Evolutionary conservation across 2,888 invertebrate genomes (phyloP).

Genomic region (Archips xylosteana): DNA sequence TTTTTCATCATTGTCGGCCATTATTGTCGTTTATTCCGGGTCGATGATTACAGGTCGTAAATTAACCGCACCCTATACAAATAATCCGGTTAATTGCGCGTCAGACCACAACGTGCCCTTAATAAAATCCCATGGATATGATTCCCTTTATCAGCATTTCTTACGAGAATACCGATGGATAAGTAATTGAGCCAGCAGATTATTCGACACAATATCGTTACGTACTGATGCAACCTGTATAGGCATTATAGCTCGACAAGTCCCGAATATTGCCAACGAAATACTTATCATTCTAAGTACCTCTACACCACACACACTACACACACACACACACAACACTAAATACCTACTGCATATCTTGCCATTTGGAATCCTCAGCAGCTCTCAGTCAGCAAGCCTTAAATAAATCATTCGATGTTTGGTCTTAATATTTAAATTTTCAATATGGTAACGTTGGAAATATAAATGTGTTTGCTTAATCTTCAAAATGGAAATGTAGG

Average conservation of each 20-base stretch:
- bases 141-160: not conserved
- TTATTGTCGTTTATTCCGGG: no score
- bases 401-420: not conserved
- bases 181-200: not conserved
- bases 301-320: no score
- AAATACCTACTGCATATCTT: not conserved
- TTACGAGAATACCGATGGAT: not conserved
- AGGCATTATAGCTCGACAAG: no score
- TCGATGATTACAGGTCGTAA: no score
- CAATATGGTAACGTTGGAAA: not conserved
- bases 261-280: no score
- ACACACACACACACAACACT: no score
- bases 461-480: slow-evolving; percentile 1
- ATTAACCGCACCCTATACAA: no score
- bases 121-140: not conserved
- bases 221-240: no score
- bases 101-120: not conserved
- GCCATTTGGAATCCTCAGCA: not conserved
- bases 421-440: slow-evolving; percentile 1
- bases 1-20: no score
- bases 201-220: no score
- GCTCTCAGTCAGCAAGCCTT: not conserved
- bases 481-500: not conserved
- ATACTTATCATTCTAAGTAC: no score
- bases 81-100: not conserved